phyloP scores from a whole-genome alignment of 2,888 invertebrate genomes.

The Euclidia mi region DNA sequence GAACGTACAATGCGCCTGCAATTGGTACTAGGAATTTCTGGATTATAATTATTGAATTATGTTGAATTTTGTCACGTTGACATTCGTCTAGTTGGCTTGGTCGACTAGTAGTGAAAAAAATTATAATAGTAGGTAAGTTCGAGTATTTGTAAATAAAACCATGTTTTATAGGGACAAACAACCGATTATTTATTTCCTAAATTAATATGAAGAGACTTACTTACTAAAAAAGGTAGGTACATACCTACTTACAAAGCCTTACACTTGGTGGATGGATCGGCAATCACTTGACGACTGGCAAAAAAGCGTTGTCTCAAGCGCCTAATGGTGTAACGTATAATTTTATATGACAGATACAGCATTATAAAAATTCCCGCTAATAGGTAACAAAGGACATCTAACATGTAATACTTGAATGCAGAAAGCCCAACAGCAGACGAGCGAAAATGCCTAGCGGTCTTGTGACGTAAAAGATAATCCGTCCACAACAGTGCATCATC shows the following conservation, averaged over 20 bases:
- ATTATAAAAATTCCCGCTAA: conserved; percentile 41
- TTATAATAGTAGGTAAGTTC: too few species aligned
- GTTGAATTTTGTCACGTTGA: too few species aligned
- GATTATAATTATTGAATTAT: too few species aligned
- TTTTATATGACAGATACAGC: conserved; percentile 55
- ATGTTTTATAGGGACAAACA: too few species aligned
- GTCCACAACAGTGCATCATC: conserved; percentile 88
- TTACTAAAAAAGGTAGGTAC: too few species aligned
- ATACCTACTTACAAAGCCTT: conserved; percentile 78
- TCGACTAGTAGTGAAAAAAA: too few species aligned
- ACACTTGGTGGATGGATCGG: conserved; percentile 66
- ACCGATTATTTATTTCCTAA: too few species aligned
- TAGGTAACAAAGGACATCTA: conserved; percentile 72
- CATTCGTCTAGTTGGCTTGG: too few species aligned
- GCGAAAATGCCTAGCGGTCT: conserved; percentile 80
- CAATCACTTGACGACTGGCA: conserved; percentile 27
- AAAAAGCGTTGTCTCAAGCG: conserved; percentile 63
- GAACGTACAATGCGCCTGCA: too few species aligned
- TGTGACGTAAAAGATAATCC: conserved; percentile 85
- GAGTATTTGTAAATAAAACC: too few species aligned
- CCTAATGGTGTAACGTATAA: conserved; percentile 58
- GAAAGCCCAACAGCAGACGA: conserved; percentile 78
- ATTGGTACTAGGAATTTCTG: too few species aligned
- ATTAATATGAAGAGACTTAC: too few species aligned
- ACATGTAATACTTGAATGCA: conserved; percentile 75